phyloP scores from a whole-genome alignment of 2,888 invertebrate species.

The Hedychridium roseum region DNA sequence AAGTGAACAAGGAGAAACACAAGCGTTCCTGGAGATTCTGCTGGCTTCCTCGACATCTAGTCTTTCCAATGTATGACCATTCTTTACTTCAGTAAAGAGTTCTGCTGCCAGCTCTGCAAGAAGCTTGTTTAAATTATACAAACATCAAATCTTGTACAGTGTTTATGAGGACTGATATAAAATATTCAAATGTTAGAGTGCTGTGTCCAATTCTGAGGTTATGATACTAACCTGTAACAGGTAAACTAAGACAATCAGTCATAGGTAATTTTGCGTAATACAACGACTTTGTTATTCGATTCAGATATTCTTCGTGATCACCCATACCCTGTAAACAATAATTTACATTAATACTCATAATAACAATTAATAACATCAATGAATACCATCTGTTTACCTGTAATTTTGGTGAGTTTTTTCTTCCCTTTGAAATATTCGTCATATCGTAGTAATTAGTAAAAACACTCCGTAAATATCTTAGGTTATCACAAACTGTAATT shows the following conservation, averaged over 20 bases:
- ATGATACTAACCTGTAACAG: slow-evolving; percentile 76
- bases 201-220: too few species aligned
- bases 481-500: too few species aligned
- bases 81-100: slow-evolving; percentile 81
- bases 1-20: slow-evolving; percentile 90
- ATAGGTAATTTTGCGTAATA: slow-evolving; percentile 86
- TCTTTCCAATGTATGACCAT: slow-evolving; percentile 79
- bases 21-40: slow-evolving; percentile 79
- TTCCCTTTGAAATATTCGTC: slow-evolving; percentile 68
- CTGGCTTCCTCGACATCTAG: slow-evolving; percentile 81
- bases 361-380: neutral
- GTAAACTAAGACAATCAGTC: slow-evolving; percentile 76
- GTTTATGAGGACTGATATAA: too few species aligned
- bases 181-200: slow-evolving; percentile 3
- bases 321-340: slow-evolving; percentile 68
- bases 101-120: slow-evolving; percentile 81
- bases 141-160: slow-evolving; percentile 2
- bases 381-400: slow-evolving; percentile 61
- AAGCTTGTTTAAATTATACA: slow-evolving; percentile 15
- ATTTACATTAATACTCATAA: neutral
- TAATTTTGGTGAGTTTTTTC: slow-evolving; percentile 66
- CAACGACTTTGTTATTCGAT: slow-evolving; percentile 85
- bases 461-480: too few species aligned
- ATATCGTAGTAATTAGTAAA: too few species aligned
- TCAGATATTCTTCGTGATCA: slow-evolving; percentile 80